Evolutionary conservation across 2,888 invertebrate genomes (phyloP).

Genomic region (Xestobium rufovillosum): DNA sequence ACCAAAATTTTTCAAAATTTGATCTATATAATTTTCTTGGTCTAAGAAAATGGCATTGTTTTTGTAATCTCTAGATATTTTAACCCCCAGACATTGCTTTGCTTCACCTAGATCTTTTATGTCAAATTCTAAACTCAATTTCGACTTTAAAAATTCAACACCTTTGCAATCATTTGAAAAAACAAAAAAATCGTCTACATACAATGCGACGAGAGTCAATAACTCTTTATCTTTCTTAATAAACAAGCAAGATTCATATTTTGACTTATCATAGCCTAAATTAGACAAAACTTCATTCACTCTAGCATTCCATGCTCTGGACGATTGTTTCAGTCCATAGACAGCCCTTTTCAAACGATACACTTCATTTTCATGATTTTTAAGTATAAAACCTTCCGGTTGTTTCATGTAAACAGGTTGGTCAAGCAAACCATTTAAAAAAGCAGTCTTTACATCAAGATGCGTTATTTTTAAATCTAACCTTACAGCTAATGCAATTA

Average conservation of each 20-base stretch:
- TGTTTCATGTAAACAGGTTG: slow-evolving; percentile 3
- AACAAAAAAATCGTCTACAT: slow-evolving; percentile 15
- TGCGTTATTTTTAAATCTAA: slow-evolving; percentile 5
- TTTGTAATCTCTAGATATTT: no score
- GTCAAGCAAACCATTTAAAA: slow-evolving; percentile 1
- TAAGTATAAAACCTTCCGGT: not conserved
- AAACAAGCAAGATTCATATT: slow-evolving; percentile 5
- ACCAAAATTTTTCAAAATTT: no score
- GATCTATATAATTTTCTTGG: no score
- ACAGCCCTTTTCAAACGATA: not conserved
- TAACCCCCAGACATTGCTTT: no score
- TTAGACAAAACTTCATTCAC: slow-evolving; percentile 1
- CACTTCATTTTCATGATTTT: not conserved
- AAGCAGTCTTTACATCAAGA: slow-evolving; percentile 4
- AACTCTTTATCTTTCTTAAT: not conserved
- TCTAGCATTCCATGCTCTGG: slow-evolving; percentile 1
- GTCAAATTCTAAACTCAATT: no score
- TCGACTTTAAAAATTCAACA: no score
- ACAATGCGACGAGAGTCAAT: slow-evolving; percentile 13
- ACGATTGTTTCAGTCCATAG: slow-evolving; percentile 1
- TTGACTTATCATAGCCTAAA: slow-evolving; percentile 3
- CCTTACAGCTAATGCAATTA: slow-evolving; percentile 13
- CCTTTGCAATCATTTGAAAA: no score
- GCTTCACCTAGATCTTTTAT: no score
- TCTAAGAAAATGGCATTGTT: no score